These are phyloP conservation scores for Melangyna quadrimaculata DNA, from an alignment of 2,888 invertebrate species.

Conservation along the genomic window DNA sequence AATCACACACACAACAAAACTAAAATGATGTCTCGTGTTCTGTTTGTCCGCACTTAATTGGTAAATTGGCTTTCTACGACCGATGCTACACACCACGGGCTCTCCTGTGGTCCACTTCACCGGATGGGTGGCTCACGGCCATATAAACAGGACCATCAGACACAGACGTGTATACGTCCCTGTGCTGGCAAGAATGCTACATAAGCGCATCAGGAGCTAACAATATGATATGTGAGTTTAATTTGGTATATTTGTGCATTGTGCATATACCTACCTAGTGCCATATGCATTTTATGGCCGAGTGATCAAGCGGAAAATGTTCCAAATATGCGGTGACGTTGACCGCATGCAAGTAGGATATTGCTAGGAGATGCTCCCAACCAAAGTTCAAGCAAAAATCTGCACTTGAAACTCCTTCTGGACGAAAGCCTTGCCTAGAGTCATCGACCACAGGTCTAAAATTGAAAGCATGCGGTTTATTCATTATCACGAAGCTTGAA, in stretches of 20 bases:
- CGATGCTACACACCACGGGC: constrained; percentile 65
- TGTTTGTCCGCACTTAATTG: constrained; percentile 72
- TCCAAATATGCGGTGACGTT: constrained; percentile 68
- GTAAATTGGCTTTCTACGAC: constrained; percentile 71
- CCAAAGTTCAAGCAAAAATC: constrained; percentile 61
- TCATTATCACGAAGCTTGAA: constrained; percentile 61
- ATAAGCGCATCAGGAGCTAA: constrained; percentile 28
- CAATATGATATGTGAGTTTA: constrained; percentile 38
- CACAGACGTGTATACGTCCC: background rate
- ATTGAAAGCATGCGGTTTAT: constrained; percentile 70
- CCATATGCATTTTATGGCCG: constrained; percentile 70
- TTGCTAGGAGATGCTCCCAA: constrained; percentile 63
- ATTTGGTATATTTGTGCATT: background rate
- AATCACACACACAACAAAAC: constrained; percentile 63
- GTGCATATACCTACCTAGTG: constrained; percentile 34
- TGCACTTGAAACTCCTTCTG: constrained; percentile 52
- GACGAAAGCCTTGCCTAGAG: background rate
- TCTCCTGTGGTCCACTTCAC: constrained; percentile 66
- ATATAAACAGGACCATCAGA: background rate
- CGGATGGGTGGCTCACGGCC: constrained; percentile 43
- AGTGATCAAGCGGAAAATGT: constrained; percentile 70
- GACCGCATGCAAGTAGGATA: constrained; percentile 62
- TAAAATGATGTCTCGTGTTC: constrained; percentile 68
- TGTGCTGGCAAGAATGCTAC: background rate
- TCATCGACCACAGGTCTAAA: constrained; percentile 60